Evolutionary conservation across 2,888 invertebrate species (phyloP), one percentile per base, ranked within the genome.

Genomic region (Mystacides longicornis): DNA sequence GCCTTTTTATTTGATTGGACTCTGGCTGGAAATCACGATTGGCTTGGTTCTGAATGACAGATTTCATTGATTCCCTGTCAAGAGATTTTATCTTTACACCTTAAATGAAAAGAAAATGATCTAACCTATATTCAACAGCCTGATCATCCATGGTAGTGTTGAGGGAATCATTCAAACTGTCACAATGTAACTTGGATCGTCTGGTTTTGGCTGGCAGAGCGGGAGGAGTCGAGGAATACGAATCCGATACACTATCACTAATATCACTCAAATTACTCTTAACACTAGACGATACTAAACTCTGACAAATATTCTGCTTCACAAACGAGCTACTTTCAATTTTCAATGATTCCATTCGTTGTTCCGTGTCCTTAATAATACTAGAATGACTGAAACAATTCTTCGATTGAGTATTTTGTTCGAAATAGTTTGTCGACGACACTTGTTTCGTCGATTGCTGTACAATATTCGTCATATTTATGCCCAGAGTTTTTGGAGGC

Each of bases 151-250:
- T 33, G 4, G 58, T 53, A 7, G 60, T 42, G 23, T 50, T 51
- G 11, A 55, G n/a, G 2, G 49, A 55, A 27, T 60, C 60, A 20
- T 56, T 58, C 19, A 55, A 42, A 51, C 42, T 55, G 57, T 61
- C 71, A 62, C 75, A 76, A 51, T 75, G 75, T 52, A 75, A 74
- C 64, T 74, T 80, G 64, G 70, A 68, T 67, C 70, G 72, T 21
- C 76, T 68, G 61, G 76, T 78, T 72, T 82, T 81, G 52, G 74
- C 79, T 47, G 82, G 82, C 67, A 82, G 69, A 64, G 81, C 81
- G n/a, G 82, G 83, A 64, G 82, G 82, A 58, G 64, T 27, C 52
- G 66, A 59, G 45, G 45, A 42, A 5, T 53, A 14, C 21, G 51
- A 31, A 20, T 55, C 57, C 18, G 37, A 22, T 22, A 46, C 18